A percentile compares a stretch with the other conserved stretches of the same genome.
These are phyloP conservation scores for Labeo calbasu DNA, from an alignment of 2,797 vertebrate genomes.

Conservation along the genomic window DNA sequence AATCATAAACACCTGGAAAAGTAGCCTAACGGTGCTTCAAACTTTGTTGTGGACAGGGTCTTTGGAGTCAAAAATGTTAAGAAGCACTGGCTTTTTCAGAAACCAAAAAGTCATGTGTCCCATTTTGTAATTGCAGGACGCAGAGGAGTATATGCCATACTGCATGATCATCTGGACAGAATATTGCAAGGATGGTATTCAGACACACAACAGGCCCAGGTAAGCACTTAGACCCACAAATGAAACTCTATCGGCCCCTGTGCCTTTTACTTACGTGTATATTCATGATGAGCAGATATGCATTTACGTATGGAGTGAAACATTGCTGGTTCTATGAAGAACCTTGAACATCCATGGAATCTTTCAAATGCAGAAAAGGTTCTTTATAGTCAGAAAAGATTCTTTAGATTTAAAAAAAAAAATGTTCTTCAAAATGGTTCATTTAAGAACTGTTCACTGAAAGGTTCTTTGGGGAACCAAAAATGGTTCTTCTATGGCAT, in stretches of 20 bases:
- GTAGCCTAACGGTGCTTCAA: background rate
- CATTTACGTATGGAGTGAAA: background rate
- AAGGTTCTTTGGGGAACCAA: no score
- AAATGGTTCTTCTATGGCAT: no score
- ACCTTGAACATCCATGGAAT: no score
- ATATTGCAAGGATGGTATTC: background rate
- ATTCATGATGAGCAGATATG: background rate
- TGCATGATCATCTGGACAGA: background rate
- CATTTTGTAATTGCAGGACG: slow-evolving; percentile 17
- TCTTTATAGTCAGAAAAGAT: no score
- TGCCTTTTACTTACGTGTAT: background rate
- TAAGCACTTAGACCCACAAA: background rate
- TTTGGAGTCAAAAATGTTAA: background rate
- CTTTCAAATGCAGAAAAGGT: no score
- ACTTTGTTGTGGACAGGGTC: background rate
- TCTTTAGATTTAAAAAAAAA: no score
- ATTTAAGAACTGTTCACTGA: no score
- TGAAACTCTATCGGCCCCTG: background rate
- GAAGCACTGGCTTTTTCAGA: background rate
- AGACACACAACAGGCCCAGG: background rate
- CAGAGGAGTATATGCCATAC: background rate
- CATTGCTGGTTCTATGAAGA: no score
- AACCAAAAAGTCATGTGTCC: slow-evolving; percentile 6
- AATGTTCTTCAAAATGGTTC: no score
- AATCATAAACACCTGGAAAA: background rate